These are phyloP conservation scores for Lophius piscatorius DNA, from an alignment of 2,113 vertebrate genomes.

Conservation along the genomic window DNA sequence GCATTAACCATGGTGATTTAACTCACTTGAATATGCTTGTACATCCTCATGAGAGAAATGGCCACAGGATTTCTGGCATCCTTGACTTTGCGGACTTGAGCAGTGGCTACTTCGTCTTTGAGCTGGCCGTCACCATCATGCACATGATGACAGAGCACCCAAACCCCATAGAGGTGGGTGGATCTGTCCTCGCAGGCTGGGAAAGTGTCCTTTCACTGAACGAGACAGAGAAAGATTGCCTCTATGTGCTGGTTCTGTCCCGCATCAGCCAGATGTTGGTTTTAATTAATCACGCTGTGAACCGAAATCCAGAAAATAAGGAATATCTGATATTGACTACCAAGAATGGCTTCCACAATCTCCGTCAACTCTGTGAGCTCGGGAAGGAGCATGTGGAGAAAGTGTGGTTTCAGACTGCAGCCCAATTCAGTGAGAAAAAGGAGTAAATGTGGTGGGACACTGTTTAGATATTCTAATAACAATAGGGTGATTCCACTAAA, in stretches of 20 bases:
- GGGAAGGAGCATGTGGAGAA: constrained; percentile 84
- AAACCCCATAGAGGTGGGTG: constrained; percentile 80
- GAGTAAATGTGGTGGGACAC: no score
- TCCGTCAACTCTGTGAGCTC: constrained; percentile 77
- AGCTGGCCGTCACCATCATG: constrained; percentile 86
- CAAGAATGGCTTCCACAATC: constrained; percentile 74
- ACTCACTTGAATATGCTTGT: constrained; percentile 92
- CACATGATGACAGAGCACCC: constrained; percentile 92
- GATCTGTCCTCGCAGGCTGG: constrained; percentile 87
- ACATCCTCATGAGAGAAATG: constrained; percentile 33
- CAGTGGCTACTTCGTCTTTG: constrained; percentile 86
- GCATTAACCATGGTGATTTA: constrained; percentile 92
- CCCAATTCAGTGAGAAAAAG: constrained; percentile 16
- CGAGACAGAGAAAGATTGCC: constrained; percentile 73
- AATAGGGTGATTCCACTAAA: no score
- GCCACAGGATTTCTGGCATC: constrained; percentile 86
- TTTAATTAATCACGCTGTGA: constrained; percentile 71
- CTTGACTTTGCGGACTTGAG: constrained; percentile 93
- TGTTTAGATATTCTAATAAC: no score
- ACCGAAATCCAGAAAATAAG: constrained; percentile 84
- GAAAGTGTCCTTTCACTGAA: constrained; percentile 88
- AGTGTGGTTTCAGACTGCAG: constrained; percentile 82
- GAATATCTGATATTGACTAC: constrained; percentile 87
- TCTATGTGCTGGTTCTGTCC: constrained; percentile 86
- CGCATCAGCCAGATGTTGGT: constrained; percentile 90